phyloP scores from a whole-genome alignment of 2,797 vertebrate genomes.

The Octomys mimax region DNA sequence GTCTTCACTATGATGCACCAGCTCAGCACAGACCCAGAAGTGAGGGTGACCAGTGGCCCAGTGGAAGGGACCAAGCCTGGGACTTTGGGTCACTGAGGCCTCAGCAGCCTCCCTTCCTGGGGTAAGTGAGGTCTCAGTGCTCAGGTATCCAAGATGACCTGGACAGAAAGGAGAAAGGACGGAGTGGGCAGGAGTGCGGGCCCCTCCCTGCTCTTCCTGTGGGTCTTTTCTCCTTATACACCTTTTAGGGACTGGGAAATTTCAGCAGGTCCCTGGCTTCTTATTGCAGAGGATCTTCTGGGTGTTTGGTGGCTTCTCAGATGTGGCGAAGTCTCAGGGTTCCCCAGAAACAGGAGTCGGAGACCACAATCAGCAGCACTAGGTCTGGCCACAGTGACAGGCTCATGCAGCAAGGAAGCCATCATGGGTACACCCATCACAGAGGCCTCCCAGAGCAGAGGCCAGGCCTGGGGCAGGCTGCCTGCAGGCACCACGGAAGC shows the following conservation, averaged over 20 bases:
- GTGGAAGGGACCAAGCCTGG: neutral
- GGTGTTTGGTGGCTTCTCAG: neutral
- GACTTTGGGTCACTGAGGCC: neutral
- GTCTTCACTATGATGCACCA: neutral
- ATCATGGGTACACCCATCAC: fast-evolving
- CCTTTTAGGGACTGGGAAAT: neutral
- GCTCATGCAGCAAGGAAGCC: neutral
- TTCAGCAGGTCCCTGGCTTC: neutral
- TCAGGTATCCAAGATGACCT: neutral
- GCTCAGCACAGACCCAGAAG: neutral
- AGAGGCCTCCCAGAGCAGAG: neutral
- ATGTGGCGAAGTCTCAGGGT: neutral
- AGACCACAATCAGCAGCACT: no score
- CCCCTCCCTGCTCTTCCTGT: fast-evolving
- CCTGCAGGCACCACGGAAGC: neutral
- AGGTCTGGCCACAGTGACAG: neutral
- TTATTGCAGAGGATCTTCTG: neutral
- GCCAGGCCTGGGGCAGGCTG: no score
- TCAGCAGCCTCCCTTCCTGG: neutral
- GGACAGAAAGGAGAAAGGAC: neutral
- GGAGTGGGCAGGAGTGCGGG: neutral
- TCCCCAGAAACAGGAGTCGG: neutral
- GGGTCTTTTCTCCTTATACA: neutral
- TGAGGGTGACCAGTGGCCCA: neutral
- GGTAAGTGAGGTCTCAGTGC: neutral